phyloP scores from a whole-genome alignment of 2,888 invertebrate genomes.

The Cerceris ruficornis region DNA sequence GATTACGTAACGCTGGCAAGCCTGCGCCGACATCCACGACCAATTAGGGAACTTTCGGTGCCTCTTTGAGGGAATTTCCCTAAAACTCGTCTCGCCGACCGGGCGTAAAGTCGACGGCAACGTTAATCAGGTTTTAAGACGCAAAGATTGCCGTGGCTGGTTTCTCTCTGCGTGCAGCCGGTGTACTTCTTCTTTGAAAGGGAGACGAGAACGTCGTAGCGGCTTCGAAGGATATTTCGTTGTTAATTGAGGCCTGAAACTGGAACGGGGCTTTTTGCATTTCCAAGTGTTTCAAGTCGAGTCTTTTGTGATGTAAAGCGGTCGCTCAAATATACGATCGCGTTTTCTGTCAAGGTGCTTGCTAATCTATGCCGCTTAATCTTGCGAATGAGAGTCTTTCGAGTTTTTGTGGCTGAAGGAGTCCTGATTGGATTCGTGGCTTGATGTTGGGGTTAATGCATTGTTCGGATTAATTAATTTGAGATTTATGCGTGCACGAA shows the following conservation, averaged over 20 bases:
- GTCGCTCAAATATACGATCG: conserved; percentile 13
- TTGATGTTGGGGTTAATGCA: too few relatives aligned
- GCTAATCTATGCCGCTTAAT: conserved; percentile 34
- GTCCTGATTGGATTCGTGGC: too few relatives aligned
- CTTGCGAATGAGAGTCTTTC: not conserved
- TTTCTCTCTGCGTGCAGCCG: not conserved
- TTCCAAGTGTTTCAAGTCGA: too few relatives aligned
- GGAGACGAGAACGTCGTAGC: not conserved
- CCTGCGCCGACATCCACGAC: not conserved
- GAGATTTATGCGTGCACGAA: too few relatives aligned
- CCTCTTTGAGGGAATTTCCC: not conserved
- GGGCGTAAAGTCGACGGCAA: not conserved
- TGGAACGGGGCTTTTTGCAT: too few relatives aligned
- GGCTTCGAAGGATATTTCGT: too few relatives aligned
- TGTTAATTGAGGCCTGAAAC: too few relatives aligned
- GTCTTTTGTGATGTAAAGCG: conserved; percentile 32
- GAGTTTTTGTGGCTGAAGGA: too few relatives aligned
- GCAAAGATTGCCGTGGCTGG: not conserved
- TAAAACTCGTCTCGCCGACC: not conserved
- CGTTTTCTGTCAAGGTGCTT: conserved; percentile 19
- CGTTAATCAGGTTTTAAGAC: not conserved
- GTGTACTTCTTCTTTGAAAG: not conserved
- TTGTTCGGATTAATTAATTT: too few relatives aligned
- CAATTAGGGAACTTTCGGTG: conserved; percentile 8
- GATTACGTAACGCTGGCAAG: not conserved